Base-by-base conservation (phyloP, 2,888 invertebrate genomes). In the Nymphalis urticae region DNA sequence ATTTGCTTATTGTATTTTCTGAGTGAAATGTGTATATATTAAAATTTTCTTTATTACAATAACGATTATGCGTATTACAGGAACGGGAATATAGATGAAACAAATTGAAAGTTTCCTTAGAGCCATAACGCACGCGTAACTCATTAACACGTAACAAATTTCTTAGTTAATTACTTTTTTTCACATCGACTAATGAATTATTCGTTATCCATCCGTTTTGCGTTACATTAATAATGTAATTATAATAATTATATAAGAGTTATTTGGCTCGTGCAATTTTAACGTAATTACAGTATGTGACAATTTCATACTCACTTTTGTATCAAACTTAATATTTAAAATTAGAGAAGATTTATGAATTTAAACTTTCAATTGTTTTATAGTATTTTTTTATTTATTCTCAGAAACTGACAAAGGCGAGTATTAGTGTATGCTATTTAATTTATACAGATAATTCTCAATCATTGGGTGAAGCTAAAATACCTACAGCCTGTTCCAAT, bases 61-160 rank as follows among this genome's bases (percentile, higher is more conserved):
- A 27, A 19, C 27, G 42, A 19, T 19, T 17, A 42, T 36, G 2
- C 54, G 24, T 36, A 47, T 51, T 47, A 47, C 27, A 51, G 42
- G 56, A 62, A 56, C 54, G 7, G 13, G 54, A 54, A 58, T n/a
- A 17, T 13, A 19, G 36, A 58, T 58, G 4, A 19, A 62, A 62
- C 56, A 51, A 62, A 62, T 67, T 54, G 13, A 54, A 27, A 42
- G 42, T 63, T 71, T 68, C 68, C 68, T 68, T 36, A 59, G 48
- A 66, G 56, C 21, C 24, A n/a, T 62, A 62, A 68, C 50, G 61
- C 71, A 68, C 68, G 68, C 68, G 51, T 61, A 68, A 68, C 51
- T 19, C 9, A 53, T 64, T 27, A 5, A 7, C 54, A 54, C 54
- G 54, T 32, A 56, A 56, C 54, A 32, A n/a, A 69, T 54, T 64